Percentiles rank a stretch among this genome's conserved stretches.
These are phyloP conservation scores for Drosophila insularis DNA, from an alignment of 1,140 invertebrate genomes.

Conservation along the genomic window DNA sequence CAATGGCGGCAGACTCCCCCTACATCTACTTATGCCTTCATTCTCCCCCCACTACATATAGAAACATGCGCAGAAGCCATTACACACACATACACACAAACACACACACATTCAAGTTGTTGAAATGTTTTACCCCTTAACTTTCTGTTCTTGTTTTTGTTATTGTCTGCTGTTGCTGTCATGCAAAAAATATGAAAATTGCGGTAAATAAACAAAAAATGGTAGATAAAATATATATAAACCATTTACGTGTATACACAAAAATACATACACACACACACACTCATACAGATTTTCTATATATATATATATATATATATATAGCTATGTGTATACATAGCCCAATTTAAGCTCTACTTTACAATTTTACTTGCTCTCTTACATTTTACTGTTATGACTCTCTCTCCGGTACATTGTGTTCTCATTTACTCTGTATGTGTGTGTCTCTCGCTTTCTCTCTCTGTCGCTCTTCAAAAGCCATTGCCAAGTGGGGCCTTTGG, in stretches of 20 bases:
- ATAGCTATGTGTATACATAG: not conserved
- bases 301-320: not conserved
- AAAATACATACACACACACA: constrained; percentile 14
- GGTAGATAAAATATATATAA: constrained; percentile 40
- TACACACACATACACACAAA: constrained; percentile 18
- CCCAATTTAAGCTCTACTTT: not conserved
- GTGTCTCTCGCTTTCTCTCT: constrained; percentile 5
- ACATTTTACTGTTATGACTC: constrained; percentile 4
- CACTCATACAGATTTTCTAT: constrained; percentile 2
- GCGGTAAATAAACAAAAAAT: constrained; percentile 77
- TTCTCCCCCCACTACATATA: constrained; percentile 14
- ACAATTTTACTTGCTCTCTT: constrained; percentile 15
- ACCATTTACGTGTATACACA: constrained; percentile 15
- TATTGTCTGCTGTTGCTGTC: constrained; percentile 7
- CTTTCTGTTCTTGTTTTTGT: constrained; percentile 25
- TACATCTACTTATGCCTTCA: not conserved
- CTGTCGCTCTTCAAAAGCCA: constrained; percentile 27
- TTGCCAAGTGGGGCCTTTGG: constrained; percentile 67
- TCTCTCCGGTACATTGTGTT: constrained; percentile 11
- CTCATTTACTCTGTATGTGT: not conserved
- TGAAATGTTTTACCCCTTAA: constrained; percentile 56
- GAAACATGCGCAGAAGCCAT: constrained; percentile 61
- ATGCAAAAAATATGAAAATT: constrained; percentile 74
- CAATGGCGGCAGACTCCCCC: constrained; percentile 24
- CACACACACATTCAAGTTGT: constrained; percentile 22